A percentile compares a stretch with the other conserved stretches of the same genome.
phyloP scores from a whole-genome alignment of 2,113 vertebrate species.

The Megatriorchis doriae region DNA sequence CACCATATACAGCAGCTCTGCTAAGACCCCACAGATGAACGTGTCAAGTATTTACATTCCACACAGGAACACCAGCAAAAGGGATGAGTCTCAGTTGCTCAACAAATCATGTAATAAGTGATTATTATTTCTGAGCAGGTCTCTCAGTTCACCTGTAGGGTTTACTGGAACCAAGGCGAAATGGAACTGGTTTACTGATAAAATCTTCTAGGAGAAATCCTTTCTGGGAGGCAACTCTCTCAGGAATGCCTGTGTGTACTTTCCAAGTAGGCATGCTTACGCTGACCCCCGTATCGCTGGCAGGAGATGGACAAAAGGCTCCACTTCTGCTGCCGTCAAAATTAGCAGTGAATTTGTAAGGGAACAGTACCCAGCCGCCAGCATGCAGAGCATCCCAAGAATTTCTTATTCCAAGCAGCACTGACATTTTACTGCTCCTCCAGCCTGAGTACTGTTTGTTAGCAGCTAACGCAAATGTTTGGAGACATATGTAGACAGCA shows the following conservation, averaged over 20 bases:
- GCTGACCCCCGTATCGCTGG: not conserved
- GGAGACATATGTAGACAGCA: not conserved
- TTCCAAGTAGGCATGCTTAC: not conserved
- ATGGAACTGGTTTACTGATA: not conserved
- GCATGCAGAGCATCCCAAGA: not conserved
- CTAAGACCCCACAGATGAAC: not conserved
- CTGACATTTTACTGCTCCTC: not conserved
- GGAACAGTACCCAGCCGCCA: not conserved
- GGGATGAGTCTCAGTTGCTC: not conserved
- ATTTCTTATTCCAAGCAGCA: not conserved
- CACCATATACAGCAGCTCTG: not conserved
- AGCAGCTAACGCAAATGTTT: not conserved
- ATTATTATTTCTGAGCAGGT: not conserved
- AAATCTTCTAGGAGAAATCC: not conserved
- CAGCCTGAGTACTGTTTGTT: not conserved
- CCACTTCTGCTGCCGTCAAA: not conserved
- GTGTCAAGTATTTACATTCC: not conserved
- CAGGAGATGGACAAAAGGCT: not conserved
- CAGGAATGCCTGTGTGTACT: not conserved
- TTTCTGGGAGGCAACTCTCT: not conserved
- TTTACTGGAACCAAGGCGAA: slow-evolving; percentile 5
- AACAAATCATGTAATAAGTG: not conserved
- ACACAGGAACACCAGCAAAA: not conserved
- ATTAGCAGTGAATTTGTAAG: not conserved
- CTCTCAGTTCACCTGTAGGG: not conserved